Base-by-base conservation (phyloP, 2,113 vertebrate species). In the Urocolius indicus region DNA sequence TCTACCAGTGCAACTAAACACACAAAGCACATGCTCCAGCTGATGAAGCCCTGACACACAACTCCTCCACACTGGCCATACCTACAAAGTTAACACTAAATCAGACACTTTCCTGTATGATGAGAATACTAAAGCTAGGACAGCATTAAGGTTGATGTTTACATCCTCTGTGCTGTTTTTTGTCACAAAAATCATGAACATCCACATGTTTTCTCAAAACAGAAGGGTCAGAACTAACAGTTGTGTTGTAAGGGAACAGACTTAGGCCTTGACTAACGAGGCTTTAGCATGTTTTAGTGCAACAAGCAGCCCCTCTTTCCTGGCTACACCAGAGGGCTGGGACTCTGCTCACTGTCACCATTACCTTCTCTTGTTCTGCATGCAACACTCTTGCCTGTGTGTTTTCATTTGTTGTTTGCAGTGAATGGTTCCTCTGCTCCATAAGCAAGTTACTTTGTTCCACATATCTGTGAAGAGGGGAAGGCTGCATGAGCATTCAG, bases 321-420 rank as follows among this genome's bases (percentile, higher is more conserved):
- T 15, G 24, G 67, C 48, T 67, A 75, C 45, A 62, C 13, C 26
- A 36, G 67, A 90, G 75, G 13, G 23, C 32, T 20, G 6, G 9
- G 36, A 58, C 62, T 62, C 41, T 74, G 81, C 27, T 29, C 58
- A 11, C 4, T 16, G 61, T 16, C 88, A 49, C 65, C 80, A 76
- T 96, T 97, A 99, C 99, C 99, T 99, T 99, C 96, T 99, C 99
- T 91, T 99, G 98, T 86, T 99, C 99, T 26, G 99, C 99, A 96
- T 99, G 98, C 94, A 99, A 97, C n/a, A 99, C 96, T 86, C 98
- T 98, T 65, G 99, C 98, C 97, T 99, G 99, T 89, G 97, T 99
- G 86, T 98, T 99, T 94, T 99, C 99, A 10, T 98, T 99, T 86
- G 98, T 98, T 7, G 98, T 97, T 73, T 99, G 99, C 82, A 99